These are phyloP conservation scores for Drosophila meridiana DNA, from an alignment of 2,888 invertebrate species.

Conservation along the genomic window DNA sequence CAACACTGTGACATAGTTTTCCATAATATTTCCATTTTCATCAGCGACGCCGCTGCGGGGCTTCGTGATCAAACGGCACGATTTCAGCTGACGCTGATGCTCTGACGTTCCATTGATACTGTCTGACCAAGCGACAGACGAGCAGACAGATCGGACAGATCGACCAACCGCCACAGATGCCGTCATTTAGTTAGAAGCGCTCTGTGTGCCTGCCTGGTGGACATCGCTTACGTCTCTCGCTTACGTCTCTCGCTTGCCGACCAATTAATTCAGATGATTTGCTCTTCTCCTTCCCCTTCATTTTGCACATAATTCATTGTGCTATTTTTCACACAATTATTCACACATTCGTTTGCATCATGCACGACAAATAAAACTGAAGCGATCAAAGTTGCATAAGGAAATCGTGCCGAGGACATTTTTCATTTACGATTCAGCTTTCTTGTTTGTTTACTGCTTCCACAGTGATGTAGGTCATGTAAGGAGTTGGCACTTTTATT, in stretches of 20 bases:
- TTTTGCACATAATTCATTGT: slow-evolving; percentile 34
- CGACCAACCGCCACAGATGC: slow-evolving; percentile 8
- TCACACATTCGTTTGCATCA: slow-evolving; percentile 32
- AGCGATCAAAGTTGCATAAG: slow-evolving; percentile 24
- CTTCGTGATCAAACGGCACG: slow-evolving; percentile 72
- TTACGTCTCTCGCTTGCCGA: slow-evolving; percentile 40
- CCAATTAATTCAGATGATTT: slow-evolving; percentile 51
- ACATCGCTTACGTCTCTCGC: slow-evolving; percentile 47
- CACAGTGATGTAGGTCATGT: slow-evolving; percentile 69
- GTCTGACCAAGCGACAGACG: background rate
- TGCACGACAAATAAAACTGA: slow-evolving; percentile 11
- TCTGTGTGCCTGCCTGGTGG: slow-evolving; percentile 24
- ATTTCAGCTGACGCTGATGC: slow-evolving; percentile 55
- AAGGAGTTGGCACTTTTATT: slow-evolving; percentile 72
- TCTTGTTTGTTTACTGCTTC: background rate
- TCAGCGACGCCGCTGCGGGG: slow-evolving; percentile 55
- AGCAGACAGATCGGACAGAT: background rate
- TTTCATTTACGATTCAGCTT: slow-evolving; percentile 6
- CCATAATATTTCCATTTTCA: slow-evolving; percentile 64
- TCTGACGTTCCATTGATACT: slow-evolving; percentile 52
- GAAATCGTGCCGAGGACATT: slow-evolving; percentile 4
- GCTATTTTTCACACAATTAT: slow-evolving; percentile 66
- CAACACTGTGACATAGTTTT: slow-evolving; percentile 56
- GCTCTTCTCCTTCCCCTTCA: slow-evolving; percentile 5
- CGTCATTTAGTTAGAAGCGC: slow-evolving; percentile 11